These are phyloP conservation scores for Chlorops oryzae DNA, from an alignment of 1,140 invertebrate species.

Conservation along the genomic window DNA sequence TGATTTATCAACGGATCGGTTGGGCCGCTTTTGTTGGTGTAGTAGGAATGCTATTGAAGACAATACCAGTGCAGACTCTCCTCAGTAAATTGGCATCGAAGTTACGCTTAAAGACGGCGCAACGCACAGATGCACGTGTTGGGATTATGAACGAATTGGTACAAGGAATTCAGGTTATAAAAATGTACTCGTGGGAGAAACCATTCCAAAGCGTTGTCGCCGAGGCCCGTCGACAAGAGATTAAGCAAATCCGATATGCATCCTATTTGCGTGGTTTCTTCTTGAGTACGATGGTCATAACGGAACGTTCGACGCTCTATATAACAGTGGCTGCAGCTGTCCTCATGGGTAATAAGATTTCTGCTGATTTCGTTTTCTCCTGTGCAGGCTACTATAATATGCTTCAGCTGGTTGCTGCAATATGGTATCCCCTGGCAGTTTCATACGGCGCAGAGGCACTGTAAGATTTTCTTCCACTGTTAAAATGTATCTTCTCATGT, in stretches of 20 bases:
- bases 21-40: conserved; percentile 66
- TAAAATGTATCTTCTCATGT: too few species aligned
- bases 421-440: conserved; percentile 68
- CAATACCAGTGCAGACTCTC: conserved; percentile 62
- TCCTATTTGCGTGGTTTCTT: conserved; percentile 67
- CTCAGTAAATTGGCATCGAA: conserved; percentile 52
- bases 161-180: conserved; percentile 66
- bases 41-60: conserved; percentile 54
- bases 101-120: conserved; percentile 53
- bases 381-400: conserved; percentile 66
- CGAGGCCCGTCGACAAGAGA: conserved; percentile 55
- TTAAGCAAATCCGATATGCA: conserved; percentile 60
- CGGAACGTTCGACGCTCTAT: conserved; percentile 67
- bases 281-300: conserved; percentile 60
- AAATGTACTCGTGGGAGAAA: conserved; percentile 76
- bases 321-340: conserved; percentile 66
- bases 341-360: conserved; percentile 59
- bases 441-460: conserved; percentile 59
- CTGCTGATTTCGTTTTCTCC: conserved; percentile 64
- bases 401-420: conserved; percentile 57
- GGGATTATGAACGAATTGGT: conserved; percentile 77
- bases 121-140: conserved; percentile 64
- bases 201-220: conserved; percentile 58
- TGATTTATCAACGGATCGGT: conserved; percentile 66
- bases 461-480: too few species aligned